These are phyloP conservation scores for Erinaceus europaeus DNA, from an alignment of 2,113 vertebrate genomes.

Conservation along the genomic window DNA sequence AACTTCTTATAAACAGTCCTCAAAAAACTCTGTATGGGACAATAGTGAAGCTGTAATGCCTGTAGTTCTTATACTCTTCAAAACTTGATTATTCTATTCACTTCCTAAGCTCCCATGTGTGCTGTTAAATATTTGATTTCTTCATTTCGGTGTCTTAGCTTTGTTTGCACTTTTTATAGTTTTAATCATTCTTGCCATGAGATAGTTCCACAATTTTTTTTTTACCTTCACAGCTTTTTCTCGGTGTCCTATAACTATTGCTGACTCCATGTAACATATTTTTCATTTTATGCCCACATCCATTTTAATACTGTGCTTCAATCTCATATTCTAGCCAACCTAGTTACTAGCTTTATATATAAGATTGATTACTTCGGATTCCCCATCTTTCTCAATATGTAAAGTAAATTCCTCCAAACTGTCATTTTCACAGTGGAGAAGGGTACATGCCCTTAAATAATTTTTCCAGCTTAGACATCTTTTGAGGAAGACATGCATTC, in stretches of 20 bases:
- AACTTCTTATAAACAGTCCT: neutral
- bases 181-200: neutral
- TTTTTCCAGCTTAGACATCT: neutral
- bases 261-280: neutral
- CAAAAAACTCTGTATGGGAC: neutral
- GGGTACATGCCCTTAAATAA: neutral
- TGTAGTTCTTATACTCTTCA: neutral
- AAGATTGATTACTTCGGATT: neutral
- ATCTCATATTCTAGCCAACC: neutral
- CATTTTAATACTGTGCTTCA: neutral
- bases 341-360: neutral
- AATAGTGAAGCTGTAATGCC: neutral
- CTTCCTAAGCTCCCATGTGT: neutral
- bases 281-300: neutral
- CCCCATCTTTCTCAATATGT: neutral
- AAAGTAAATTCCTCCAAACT: constrained; percentile 13
- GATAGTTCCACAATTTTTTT: neutral
- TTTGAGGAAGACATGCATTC: neutral
- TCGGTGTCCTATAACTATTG: neutral
- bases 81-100: neutral
- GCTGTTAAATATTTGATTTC: neutral
- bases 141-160: neutral
- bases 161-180: neutral
- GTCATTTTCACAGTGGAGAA: neutral
- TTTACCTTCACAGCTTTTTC: neutral